These are phyloP conservation scores for Sciurus vulgaris DNA, from an alignment of 2,797 vertebrate genomes.

Conservation along the genomic window DNA sequence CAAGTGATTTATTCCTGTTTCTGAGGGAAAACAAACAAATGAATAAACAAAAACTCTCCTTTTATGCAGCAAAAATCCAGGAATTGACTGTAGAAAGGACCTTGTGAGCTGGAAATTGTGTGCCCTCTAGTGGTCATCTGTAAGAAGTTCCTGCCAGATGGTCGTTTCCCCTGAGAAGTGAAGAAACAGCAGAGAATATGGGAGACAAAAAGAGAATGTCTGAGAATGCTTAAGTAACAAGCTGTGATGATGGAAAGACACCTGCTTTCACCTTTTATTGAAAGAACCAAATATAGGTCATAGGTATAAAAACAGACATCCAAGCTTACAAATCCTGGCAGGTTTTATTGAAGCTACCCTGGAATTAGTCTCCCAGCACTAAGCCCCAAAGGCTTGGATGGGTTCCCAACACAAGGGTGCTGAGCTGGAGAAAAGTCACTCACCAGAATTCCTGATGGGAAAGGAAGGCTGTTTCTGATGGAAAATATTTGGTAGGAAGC, in stretches of 20 bases:
- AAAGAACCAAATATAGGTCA: slow-evolving; percentile 17
- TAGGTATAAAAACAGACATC: slow-evolving; percentile 19
- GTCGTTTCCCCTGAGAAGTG: background rate
- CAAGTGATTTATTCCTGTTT: slow-evolving; percentile 50
- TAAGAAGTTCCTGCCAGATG: slow-evolving; percentile 58
- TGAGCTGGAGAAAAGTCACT: slow-evolving; percentile 14
- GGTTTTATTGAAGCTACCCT: background rate
- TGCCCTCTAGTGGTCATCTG: slow-evolving; percentile 81
- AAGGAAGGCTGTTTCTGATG: slow-evolving; percentile 5
- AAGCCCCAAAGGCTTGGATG: background rate
- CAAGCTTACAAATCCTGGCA: background rate
- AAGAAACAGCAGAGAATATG: background rate
- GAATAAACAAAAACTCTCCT: slow-evolving; percentile 38
- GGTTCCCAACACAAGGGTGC: background rate
- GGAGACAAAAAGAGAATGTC: background rate
- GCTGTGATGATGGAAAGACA: background rate
- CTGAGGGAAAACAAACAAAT: background rate
- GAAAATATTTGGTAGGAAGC: slow-evolving; percentile 18
- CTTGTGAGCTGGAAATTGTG: background rate
- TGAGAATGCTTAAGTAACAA: slow-evolving; percentile 12
- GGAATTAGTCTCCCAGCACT: background rate
- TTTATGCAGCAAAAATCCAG: background rate
- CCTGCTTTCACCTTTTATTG: slow-evolving; percentile 28
- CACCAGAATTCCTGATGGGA: background rate
- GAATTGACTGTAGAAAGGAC: background rate